Percentiles rank a stretch among this genome's conserved stretches.
phyloP scores from a whole-genome alignment of 2,797 vertebrate species.

The Helicolenus hilgendorfi region DNA sequence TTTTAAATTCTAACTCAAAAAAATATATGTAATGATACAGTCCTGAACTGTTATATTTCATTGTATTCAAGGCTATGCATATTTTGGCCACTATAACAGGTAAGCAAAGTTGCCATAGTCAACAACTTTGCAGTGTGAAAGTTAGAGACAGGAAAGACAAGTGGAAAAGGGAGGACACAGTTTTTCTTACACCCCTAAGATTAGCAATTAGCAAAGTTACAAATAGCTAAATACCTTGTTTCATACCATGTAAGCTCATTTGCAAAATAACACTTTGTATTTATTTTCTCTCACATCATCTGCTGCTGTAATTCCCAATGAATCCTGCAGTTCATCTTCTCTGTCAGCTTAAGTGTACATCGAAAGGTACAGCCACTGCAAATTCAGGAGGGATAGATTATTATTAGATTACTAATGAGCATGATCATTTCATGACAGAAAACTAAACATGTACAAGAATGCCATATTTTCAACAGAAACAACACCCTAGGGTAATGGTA shows the following conservation, averaged over 20 bases:
- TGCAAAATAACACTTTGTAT: background rate
- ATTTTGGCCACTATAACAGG: background rate
- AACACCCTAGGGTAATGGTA: background rate
- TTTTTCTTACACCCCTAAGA: background rate
- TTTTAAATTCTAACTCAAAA: background rate
- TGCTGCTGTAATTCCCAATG: background rate
- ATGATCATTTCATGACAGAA: background rate
- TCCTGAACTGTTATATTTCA: background rate
- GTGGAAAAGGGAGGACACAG: background rate
- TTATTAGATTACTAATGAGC: background rate
- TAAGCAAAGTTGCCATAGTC: no score
- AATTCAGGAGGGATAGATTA: constrained; percentile 27
- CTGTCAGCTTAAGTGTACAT: constrained; percentile 81
- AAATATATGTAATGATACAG: background rate
- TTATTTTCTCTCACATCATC: background rate
- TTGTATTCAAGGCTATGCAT: background rate
- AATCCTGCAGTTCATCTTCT: background rate
- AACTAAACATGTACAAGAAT: background rate
- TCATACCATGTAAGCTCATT: background rate
- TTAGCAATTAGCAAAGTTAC: background rate
- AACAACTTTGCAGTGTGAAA: no score
- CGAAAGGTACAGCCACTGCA: constrained; percentile 87
- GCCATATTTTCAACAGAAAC: background rate
- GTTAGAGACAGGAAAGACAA: background rate
- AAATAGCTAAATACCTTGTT: background rate